Evolutionary conservation across 1,140 invertebrate species (phyloP).

Genomic region (Pseudomyrmex gracilis): DNA sequence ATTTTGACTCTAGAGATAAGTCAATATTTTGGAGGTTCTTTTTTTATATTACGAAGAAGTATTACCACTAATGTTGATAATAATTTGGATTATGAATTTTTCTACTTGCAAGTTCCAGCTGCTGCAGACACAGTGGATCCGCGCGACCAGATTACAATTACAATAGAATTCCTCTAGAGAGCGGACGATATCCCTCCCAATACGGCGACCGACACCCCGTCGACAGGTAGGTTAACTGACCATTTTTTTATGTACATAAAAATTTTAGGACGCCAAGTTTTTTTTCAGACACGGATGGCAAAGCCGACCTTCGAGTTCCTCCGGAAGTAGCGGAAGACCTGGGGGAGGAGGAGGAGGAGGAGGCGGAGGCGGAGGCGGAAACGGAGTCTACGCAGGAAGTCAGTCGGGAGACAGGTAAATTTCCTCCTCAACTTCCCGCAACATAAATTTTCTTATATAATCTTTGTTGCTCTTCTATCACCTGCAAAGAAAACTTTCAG

Average conservation of each 20-base stretch:
- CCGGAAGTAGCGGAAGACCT: constrained; percentile 31
- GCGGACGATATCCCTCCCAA: constrained; percentile 63
- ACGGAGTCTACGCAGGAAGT: constrained; percentile 40
- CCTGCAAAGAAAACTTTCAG: too few species aligned
- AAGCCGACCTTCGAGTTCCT: constrained; percentile 38
- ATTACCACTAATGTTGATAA: not conserved
- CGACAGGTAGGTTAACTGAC: constrained; percentile 68
- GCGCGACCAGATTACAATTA: constrained; percentile 62
- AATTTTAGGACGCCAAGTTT: not conserved
- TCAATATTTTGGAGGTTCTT: constrained; percentile 33
- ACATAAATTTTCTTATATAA: constrained; percentile 16
- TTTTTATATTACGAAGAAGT: not conserved
- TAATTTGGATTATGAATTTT: constrained; percentile 12
- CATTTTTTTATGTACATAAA: not conserved
- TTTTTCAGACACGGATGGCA: constrained; percentile 68
- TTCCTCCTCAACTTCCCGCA: not conserved
- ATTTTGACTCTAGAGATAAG: constrained; percentile 72
- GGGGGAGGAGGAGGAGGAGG: constrained; percentile 34
- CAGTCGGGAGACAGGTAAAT: constrained; percentile 66
- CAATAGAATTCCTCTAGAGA: constrained; percentile 50
- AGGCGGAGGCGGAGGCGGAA: constrained; percentile 28
- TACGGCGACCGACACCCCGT: constrained; percentile 68
- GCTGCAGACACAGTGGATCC: constrained; percentile 72
- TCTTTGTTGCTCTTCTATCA: not conserved
- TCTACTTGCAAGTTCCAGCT: constrained; percentile 72